Base-by-base conservation (phyloP, 2,113 vertebrate genomes). In the Elachura formosa region DNA sequence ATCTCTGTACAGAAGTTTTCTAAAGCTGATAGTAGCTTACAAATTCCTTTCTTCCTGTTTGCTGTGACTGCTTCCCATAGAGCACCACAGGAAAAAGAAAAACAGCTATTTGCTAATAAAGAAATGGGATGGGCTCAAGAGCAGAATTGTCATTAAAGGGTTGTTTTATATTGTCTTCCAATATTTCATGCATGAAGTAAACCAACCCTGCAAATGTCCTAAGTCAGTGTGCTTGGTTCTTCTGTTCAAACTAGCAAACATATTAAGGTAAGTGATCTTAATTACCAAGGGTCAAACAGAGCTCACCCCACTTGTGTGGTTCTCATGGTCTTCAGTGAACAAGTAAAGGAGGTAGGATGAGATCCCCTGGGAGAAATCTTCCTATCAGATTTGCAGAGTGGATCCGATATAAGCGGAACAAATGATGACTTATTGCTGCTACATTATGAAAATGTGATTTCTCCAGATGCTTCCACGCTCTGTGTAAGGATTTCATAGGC, bases 211-310 rank as follows among this genome's bases (percentile, higher is more conserved):
- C 66, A 95, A 94, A 89, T 28, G 90, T 82, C 79, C 90, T 81
- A 88, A 84, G 87, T 56, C 88, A 58, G 62, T 31, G 73, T 90
- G 85, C 73, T 77, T 89, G 67, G 82, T 80, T 95, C 83, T 84
- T 77, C 87, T 67, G 82, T 94, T 93, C 84, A 94, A 95, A 95
- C 82, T 94, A 91, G 85, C 75, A 96, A 95, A 91, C 91, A 52
- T 96, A 96, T 80, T 88, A 93, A 91, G 71, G 89, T 96, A 97
- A 97, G 93, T 97, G 96, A 97, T 97, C 94, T 93, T 97, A 94
- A 97, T 96, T 96, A 96, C 90, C 91, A 93, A 88, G 51, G 96
- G 96, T 96, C 96, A 97, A 93, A 90, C 68, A 79, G 63, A 24
- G 64, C 63, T 96, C 96, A 96, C 82, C 75, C 87, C 84, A 77